Evolutionary conservation across 2,113 vertebrate species (phyloP), one percentile per base, ranked within the genome.

Genomic region (Cochlearius cochlearius): DNA sequence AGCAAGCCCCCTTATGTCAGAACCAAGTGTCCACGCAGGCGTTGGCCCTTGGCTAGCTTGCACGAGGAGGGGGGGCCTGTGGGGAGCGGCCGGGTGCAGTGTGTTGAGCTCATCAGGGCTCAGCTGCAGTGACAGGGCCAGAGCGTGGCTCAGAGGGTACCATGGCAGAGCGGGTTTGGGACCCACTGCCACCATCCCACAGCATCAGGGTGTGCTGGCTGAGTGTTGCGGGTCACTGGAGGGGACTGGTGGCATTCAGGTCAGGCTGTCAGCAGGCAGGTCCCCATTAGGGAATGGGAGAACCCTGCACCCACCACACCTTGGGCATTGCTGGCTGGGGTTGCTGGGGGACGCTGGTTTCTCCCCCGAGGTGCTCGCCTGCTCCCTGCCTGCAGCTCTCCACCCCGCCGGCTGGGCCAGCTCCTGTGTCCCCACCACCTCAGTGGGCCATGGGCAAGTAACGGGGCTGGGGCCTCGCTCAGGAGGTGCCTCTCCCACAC

Each of bases 361-460:
- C 22, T 60, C 39, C 60, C 22, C 25, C 0, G 0, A 27, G 29
- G 23, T 77, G 26, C 45, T 88, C 1, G 3, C 38, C 38, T 25
- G 18, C 27, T 75, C 27, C 29, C 59, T 52, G 15, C 41, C 34
- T 50, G 27, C 1, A 2, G 19, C 39, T 85, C 23, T 63, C n/a
- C 9, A 10, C 18, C 8, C n/a, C 15, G 43, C 23, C 1, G 2
- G 15, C 56, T 56, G 26, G 41, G 41, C 77, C 2, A 0, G 26
- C n/a, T 49, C 30, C 56, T 0, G 1, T 58, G 47, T 72, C 43
- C 63, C 45, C 18, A 29, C 32, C 38, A n/a, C 26, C 56, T 83
- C 39, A 0, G 0, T 0, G 11, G 26, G 32, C 27, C 41, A 20
- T 17, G 68, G 34, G 56, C 41, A 62, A 9, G 10, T 64, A 34